Base-by-base conservation (phyloP, 2,797 vertebrate species). In the Craterocephalus amniculus region DNA sequence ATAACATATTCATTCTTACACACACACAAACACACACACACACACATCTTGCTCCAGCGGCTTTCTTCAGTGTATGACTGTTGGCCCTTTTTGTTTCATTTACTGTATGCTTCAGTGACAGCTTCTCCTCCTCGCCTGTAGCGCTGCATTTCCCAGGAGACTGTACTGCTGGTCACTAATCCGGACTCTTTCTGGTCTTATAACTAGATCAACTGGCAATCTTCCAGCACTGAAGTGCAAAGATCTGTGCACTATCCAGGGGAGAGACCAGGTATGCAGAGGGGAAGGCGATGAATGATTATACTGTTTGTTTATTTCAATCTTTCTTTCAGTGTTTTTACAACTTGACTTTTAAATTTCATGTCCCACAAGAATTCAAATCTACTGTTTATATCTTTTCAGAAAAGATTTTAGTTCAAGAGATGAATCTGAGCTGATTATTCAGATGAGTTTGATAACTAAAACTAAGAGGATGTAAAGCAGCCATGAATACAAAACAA, bases 81-180 rank as follows among this genome's bases (percentile, higher is more conserved):
- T 73, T 65, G 58, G 68, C 38, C 70, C 58, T 78, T 83, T 86
- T 80, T 74, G 67, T 81, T 88, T 43, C 78, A 75, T 80, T 87
- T 78, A 76, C 45, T 48, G n/a, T 22, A 48, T 69, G 68, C 61
- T 81, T 81, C 82, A 73, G 73, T 45, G 67, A 63, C 12, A 7
- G 65, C 27, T 55, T 27, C 45, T 48, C 63, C 55, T 68, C 29
- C 24, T 79, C 7, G 51, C 72, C 65, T 35, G 29, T 49, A 67
- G 69, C 73, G 73, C 84, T 84, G 76, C 72, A 73, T 83, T 76
- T 87, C 86, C 88, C 86, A 80, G 35, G 83, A 85, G 83, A 56
- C 83, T 18, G 1, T 16, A 52, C 62, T 67, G 67, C 57, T 20
- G 57, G 81, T 34, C 58, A 78, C 69, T 86, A 67, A 76, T 83